Evolutionary conservation across 2,888 invertebrate genomes (phyloP).

Genomic region (Xestia xanthographa): DNA sequence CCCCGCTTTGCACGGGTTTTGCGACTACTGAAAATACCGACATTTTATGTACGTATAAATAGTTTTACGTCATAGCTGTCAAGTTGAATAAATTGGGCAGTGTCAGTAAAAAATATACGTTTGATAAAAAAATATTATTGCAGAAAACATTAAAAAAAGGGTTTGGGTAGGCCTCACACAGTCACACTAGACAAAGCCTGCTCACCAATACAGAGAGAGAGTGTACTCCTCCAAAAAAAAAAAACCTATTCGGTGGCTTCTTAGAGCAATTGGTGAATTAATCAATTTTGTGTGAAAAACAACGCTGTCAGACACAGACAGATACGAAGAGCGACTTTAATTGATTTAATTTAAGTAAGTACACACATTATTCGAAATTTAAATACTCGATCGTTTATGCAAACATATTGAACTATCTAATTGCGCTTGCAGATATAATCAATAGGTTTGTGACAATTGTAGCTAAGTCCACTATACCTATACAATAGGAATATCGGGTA

Average conservation of each 20-base stretch:
- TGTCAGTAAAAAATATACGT: too few species aligned
- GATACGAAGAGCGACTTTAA: neutral
- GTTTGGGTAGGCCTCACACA: neutral
- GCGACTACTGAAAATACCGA: neutral
- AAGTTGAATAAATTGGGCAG: neutral
- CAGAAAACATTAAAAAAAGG: neutral
- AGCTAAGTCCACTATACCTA: neutral
- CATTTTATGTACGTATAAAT: neutral
- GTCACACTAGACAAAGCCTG: neutral
- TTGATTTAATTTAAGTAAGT: neutral
- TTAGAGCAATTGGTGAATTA: too few species aligned
- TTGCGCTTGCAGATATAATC: neutral
- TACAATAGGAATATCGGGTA: neutral
- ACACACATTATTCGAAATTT: conserved; percentile 18
- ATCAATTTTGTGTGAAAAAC: too few species aligned
- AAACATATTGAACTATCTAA: neutral
- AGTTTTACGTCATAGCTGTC: neutral
- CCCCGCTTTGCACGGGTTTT: neutral
- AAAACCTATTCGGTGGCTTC: too few species aligned
- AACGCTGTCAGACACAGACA: neutral
- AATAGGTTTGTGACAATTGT: neutral
- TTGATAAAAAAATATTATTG: too few species aligned
- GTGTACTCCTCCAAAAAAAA: too few species aligned
- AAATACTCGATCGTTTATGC: conserved; percentile 28
- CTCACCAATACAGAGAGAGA: too few species aligned